Evolutionary conservation across 2,113 vertebrate species (phyloP), one percentile per base, ranked within the genome.

Genomic region (Trinectes maculatus): DNA sequence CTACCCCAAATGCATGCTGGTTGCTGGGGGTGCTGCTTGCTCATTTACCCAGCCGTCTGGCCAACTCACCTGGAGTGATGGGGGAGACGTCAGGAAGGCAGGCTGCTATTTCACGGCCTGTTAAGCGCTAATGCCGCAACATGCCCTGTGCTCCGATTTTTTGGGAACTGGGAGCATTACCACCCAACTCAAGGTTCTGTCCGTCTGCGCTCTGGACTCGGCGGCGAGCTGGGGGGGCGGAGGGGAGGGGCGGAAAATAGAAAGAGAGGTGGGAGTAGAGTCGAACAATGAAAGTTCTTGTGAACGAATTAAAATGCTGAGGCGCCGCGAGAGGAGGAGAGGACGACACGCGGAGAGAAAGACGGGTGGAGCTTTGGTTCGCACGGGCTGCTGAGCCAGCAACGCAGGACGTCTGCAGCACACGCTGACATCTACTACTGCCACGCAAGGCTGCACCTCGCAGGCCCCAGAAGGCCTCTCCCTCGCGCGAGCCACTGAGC

Each of bases 101-200:
- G 95, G 91, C 93, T 92, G 93, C 92, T 94, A 96, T 96, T 96
- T 96, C 95, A 96, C 94, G 94, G 94, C 95, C 95, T 95, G 95
- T 96, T 98, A 95, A 94, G 91, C 92, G 89, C 93, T 94, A 95
- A 96, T 93, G 92, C 91, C 61, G 90, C 93, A 94, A 96, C 94
- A 92, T 85, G 87, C 87, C 87, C 88, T 57, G 82, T 55, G 86
- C 90, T 91, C 89, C 89, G 89, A 91, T 92, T 92, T n/a, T 92
- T 91, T 91, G 90, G 87, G 91, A 92, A 92, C 90, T 83, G 89
- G 88, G 90, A 92, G 87, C 90, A 90, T 89, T 91, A 89, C 84
- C 78, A 63, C 82, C 86, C 75, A 76, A 87, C 89, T 91, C 89
- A 91, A 90, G 89, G 88, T 92, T 90, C 77, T 74, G 86, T 89